Base-by-base conservation (phyloP, 2,888 invertebrate species). In the Alloscopus bannaensis region DNA sequence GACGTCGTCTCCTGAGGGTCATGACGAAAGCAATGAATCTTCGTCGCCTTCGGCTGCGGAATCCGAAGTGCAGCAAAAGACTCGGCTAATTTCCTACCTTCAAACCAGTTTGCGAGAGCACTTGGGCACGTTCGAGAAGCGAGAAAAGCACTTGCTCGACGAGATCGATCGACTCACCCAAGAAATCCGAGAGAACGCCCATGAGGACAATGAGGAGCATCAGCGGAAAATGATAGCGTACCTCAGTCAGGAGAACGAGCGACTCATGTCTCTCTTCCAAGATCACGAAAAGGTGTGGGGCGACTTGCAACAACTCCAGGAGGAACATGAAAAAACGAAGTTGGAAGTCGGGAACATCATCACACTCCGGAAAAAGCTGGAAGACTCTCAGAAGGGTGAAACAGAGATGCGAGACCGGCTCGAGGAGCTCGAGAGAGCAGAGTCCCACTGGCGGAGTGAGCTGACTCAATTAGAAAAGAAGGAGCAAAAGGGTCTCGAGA, bases 381-480 rank as follows among this genome's bases (percentile, higher is more conserved):
- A 85, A 20, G 84, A 83, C 16, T 71, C 83, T 28, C 80, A 81
- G 64, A 75, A 75, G 40, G 60, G 88, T 62, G 92, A 93, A 81
- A 89, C 91, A 59, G 91, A 91, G 40, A 88, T 93, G 79, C 92
- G 92, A 87, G 89, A 88, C 60, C 90, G 92, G 79, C 91, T 94
- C 22, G 89, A 89, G 42, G 92, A 93, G 82, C 87, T 93, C 65
- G 92, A 93, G 87, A 88, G 90, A 65, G 89, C 92, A 57, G 93
- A 93, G 87, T 89, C 77, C 31, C 59, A 73, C 26, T 71, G 72
- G 24, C 84, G 80, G 59, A 80, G 73, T 42, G 66, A 79, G 29
- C 72, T 79, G n/a, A 69, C 59, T 8, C 65, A 81, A 24, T 42
- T 81, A 6, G 82, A 84, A 52, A 81, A 79, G 71, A 83, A 83